A percentile compares a stretch with the other conserved stretches of the same genome.
These are phyloP conservation scores for Hippocampus guttulatus DNA, from an alignment of 2,113 vertebrate species.

Conservation along the genomic window DNA sequence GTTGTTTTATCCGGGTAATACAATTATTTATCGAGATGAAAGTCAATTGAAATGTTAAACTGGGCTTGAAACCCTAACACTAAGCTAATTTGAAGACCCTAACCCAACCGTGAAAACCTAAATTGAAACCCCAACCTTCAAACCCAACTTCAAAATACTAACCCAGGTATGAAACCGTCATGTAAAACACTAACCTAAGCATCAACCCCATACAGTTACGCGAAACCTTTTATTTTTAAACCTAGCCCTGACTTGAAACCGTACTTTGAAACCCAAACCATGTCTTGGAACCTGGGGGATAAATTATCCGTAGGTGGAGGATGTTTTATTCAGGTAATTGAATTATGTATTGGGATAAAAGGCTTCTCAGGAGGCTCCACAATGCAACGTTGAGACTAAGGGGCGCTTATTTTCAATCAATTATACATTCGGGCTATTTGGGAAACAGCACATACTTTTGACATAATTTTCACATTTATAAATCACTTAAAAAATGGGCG, in stretches of 20 bases:
- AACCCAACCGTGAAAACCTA: background rate
- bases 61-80: background rate
- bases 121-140: background rate
- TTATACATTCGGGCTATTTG: constrained; percentile 8
- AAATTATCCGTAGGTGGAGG: background rate
- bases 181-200: background rate
- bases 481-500: background rate
- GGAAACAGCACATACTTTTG: background rate
- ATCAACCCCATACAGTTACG: background rate
- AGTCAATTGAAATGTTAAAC: background rate
- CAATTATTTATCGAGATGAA: background rate
- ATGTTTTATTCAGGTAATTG: constrained; percentile 12
- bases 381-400: constrained; percentile 4
- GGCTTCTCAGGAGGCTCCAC: constrained; percentile 1
- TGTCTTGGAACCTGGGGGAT: background rate
- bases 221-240: background rate
- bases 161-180: too few species aligned
- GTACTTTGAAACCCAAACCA: background rate
- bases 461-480: background rate
- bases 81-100: background rate
- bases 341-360: constrained; percentile 13
- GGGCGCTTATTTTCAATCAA: constrained; percentile 7
- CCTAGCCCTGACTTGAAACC: background rate
- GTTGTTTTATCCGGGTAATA: background rate
- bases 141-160: background rate